Conservation (phyloP, 1,140 invertebrate species). For the Drosophila pseudoobscura region DNA sequence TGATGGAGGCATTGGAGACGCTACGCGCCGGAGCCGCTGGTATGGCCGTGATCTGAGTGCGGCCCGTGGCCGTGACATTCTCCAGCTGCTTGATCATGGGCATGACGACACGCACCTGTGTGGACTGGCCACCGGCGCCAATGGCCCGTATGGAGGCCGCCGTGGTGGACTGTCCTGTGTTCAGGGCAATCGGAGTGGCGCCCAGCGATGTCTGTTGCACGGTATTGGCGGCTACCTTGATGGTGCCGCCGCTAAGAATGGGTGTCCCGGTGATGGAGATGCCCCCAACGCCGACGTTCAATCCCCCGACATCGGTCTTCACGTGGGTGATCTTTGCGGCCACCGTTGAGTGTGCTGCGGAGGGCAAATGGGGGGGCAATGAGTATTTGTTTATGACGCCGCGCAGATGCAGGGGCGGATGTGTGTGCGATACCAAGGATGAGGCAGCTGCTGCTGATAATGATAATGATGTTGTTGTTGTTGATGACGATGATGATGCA, state of each 20-base stretch:
- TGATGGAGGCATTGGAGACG: constrained; percentile 79
- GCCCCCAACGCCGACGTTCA: constrained; percentile 23
- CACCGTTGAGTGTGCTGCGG: constrained; percentile 70
- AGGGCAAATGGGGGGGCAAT: constrained; percentile 66
- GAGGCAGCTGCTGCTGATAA: constrained; percentile 22
- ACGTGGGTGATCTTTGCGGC: constrained; percentile 80
- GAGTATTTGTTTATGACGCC: constrained; percentile 73
- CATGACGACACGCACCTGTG: constrained; percentile 81
- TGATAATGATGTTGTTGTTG: constrained; percentile 47
- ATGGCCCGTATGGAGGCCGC: constrained; percentile 75
- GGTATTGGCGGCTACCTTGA: constrained; percentile 64
- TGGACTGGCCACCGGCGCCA: constrained; percentile 73
- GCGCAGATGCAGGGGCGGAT: constrained; percentile 64
- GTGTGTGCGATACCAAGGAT: constrained; percentile 53
- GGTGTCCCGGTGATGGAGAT: constrained; percentile 67
- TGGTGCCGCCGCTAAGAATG: constrained; percentile 70
- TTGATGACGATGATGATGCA: constrained; percentile 48
- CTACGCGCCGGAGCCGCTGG: constrained; percentile 71
- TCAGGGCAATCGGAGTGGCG: constrained; percentile 68
- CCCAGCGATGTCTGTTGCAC: constrained; percentile 53
- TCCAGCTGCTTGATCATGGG: constrained; percentile 81
- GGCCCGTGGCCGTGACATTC: constrained; percentile 68
- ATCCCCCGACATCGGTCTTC: constrained; percentile 52
- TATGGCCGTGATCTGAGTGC: constrained; percentile 81
- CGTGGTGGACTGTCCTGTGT: constrained; percentile 60